A percentile compares a stretch with the other conserved stretches of the same genome.
Conservation (phyloP, 2,797 vertebrate genomes). For the Sebastes kiyomatsui region DNA sequence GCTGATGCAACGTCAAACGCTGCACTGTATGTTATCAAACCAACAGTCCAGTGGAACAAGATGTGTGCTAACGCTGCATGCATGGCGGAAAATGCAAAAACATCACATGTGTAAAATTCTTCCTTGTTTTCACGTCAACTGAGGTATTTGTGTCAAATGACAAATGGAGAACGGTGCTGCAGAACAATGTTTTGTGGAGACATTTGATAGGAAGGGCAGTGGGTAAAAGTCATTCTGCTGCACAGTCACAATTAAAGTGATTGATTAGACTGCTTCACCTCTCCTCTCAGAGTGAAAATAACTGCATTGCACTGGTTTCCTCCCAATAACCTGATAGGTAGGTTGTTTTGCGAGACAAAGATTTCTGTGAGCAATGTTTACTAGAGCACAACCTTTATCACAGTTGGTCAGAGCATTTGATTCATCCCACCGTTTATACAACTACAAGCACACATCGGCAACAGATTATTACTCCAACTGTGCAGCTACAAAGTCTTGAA, state of each 20-base stretch:
- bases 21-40: background rate
- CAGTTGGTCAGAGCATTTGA: conserved; percentile 9
- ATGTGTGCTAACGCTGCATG: background rate
- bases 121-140: background rate
- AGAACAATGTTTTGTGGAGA: conserved; percentile 19
- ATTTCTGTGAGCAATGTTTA: conserved; percentile 5
- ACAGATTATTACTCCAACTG: conserved; percentile 6
- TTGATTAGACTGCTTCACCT: conserved; percentile 23
- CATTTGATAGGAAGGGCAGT: conserved; percentile 14
- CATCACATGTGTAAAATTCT: background rate
- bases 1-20: background rate
- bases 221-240: conserved; percentile 7
- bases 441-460: background rate
- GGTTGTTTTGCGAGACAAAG: background rate
- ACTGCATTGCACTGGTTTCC: conserved; percentile 11
- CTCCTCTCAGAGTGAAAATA: conserved; percentile 18
- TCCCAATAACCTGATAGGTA: conserved; percentile 1
- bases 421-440: conserved; percentile 21
- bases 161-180: conserved; percentile 7
- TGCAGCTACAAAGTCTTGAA: conserved; percentile 26
- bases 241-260: conserved; percentile 46
- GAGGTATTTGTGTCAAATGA: conserved; percentile 3
- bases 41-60: background rate
- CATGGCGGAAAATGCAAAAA: background rate
- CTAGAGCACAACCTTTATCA: background rate